A percentile compares a stretch with the other conserved stretches of the same genome.
phyloP scores from a whole-genome alignment of 2,113 vertebrate species.

The Datnioides undecimradiatus region DNA sequence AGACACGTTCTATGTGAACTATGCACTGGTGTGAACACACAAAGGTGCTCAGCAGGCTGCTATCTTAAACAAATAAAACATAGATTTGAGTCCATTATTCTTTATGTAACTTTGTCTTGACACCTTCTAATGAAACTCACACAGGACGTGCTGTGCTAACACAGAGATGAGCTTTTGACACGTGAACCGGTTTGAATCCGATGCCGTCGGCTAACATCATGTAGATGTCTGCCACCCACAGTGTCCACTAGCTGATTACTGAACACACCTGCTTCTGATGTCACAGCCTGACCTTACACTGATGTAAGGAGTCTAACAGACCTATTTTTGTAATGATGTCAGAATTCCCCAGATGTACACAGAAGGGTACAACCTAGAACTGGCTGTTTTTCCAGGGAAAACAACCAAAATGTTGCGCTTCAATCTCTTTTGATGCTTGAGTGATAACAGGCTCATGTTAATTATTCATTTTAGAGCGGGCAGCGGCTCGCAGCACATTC shows the following conservation, averaged over 20 bases:
- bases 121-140: too few relatives aligned
- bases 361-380: too few relatives aligned
- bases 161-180: background rate
- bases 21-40: too few relatives aligned
- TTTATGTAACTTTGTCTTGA: too few relatives aligned
- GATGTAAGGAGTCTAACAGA: background rate
- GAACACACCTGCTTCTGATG: background rate
- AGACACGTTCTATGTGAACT: too few relatives aligned
- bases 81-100: too few relatives aligned
- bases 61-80: too few relatives aligned
- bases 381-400: too few relatives aligned
- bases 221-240: background rate
- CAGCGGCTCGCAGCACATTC: background rate
- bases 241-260: background rate
- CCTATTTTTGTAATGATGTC: background rate
- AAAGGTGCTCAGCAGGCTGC: too few relatives aligned
- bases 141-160: background rate
- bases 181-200: too few relatives aligned
- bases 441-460: background rate
- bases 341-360: too few relatives aligned
- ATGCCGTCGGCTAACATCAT: background rate
- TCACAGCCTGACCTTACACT: too few relatives aligned
- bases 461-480: constrained; percentile 31
- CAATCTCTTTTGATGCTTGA: background rate
- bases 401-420: background rate